Conservation (phyloP, 2,797 vertebrate species). For the Enteromius mattozi region DNA sequence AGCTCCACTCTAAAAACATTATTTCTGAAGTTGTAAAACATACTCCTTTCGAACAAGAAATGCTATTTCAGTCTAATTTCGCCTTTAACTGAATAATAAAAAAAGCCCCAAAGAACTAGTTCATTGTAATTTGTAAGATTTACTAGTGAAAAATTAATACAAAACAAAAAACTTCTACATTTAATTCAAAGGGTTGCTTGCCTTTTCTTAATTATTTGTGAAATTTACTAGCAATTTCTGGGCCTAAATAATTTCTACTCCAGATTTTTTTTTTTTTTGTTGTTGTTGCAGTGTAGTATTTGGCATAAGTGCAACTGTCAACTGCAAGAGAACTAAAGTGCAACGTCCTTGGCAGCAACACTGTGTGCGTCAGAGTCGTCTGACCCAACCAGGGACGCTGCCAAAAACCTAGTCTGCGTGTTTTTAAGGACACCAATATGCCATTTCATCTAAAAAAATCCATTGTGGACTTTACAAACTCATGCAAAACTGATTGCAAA, state of each 20-base stretch:
- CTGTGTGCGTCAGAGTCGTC: not conserved
- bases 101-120: not conserved
- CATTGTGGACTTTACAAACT: conserved; percentile 9
- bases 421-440: not conserved
- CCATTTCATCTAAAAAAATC: conserved; percentile 11
- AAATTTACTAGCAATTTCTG: not conserved
- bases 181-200: no score
- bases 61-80: not conserved
- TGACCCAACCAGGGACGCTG: not conserved
- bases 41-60: not conserved
- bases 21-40: not conserved
- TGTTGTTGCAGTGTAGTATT: not conserved
- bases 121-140: not conserved
- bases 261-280: not conserved
- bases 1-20: not conserved
- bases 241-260: not conserved
- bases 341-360: not conserved
- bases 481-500: not conserved
- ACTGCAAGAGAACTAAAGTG: not conserved
- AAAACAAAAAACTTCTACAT: no score
- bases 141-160: not conserved
- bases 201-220: no score
- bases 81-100: not conserved
- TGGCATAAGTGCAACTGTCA: not conserved
- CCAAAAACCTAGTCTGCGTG: not conserved